phyloP scores from a whole-genome alignment of 2,888 invertebrate species.

The Sisyra terminalis region DNA sequence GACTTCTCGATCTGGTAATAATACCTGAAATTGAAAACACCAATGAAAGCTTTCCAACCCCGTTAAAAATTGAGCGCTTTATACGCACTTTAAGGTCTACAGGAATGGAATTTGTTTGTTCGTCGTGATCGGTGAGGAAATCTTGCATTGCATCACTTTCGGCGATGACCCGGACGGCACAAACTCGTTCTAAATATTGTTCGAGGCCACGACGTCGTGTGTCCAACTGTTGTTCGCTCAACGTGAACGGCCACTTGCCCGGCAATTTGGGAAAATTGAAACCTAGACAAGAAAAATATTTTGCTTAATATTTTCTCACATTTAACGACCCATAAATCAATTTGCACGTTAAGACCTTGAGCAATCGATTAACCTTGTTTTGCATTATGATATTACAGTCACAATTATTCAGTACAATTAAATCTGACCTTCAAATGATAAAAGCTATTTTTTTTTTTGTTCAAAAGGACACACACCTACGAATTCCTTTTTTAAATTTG shows the following conservation, averaged over 20 bases:
- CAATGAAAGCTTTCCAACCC: no score
- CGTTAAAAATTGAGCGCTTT: no score
- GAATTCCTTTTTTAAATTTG: slow-evolving; percentile 83
- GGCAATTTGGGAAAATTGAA: slow-evolving; percentile 96
- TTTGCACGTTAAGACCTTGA: background rate
- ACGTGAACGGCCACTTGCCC: slow-evolving; percentile 94
- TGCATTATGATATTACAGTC: no score
- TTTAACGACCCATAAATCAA: no score
- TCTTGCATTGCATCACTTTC: slow-evolving; percentile 96
- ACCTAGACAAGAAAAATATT: slow-evolving; percentile 37
- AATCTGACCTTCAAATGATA: no score
- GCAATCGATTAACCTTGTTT: no score
- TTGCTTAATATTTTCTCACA: no score
- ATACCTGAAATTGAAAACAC: slow-evolving; percentile 28
- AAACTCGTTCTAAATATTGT: slow-evolving; percentile 95
- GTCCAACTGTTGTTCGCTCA: slow-evolving; percentile 96
- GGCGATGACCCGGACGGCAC: slow-evolving; percentile 94
- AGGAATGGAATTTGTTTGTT: slow-evolving; percentile 46
- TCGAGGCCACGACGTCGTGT: slow-evolving; percentile 86
- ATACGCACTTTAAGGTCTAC: slow-evolving; percentile 48
- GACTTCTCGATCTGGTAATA: slow-evolving; percentile 83
- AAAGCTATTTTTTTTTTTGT: no score
- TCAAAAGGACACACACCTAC: slow-evolving; percentile 54
- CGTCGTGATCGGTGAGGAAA: slow-evolving; percentile 85
- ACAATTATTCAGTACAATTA: no score